Percentiles rank a stretch among this genome's conserved stretches.
Conservation (phyloP, 2,797 vertebrate genomes). For the Pangasius mekongensis region DNA sequence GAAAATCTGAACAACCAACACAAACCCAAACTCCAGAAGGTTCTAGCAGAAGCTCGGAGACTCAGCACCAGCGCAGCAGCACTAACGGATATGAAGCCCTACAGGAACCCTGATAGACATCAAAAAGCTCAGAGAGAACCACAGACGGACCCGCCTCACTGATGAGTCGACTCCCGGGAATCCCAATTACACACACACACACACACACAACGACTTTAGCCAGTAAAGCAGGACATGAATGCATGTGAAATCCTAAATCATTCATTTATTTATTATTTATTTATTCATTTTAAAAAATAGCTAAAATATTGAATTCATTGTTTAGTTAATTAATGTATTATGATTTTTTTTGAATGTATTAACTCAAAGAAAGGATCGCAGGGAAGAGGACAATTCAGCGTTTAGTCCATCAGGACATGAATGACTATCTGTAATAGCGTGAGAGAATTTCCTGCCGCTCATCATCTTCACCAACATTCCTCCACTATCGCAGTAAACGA, state of each 20-base stretch:
- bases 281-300: not conserved
- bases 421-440: not conserved
- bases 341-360: too few species aligned
- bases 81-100: slow-evolving; percentile 14
- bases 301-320: not conserved
- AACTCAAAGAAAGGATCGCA: not conserved
- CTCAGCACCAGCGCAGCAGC: too few species aligned
- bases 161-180: slow-evolving; percentile 72
- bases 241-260: not conserved
- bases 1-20: not conserved
- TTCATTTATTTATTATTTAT: not conserved
- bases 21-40: not conserved
- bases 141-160: slow-evolving; percentile 70
- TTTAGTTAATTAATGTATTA: not conserved
- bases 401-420: not conserved
- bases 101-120: slow-evolving; percentile 68
- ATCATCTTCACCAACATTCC: slow-evolving; percentile 59
- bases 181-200: slow-evolving; percentile 31
- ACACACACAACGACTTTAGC: not conserved
- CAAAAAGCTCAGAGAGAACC: slow-evolving; percentile 47
- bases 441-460: slow-evolving; percentile 35
- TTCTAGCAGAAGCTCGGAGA: not conserved
- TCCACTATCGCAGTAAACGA: slow-evolving; percentile 60
- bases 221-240: not conserved
- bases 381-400: not conserved